Evolutionary conservation across 2,113 vertebrate genomes (phyloP).

Genomic region (Condylura cristata): DNA sequence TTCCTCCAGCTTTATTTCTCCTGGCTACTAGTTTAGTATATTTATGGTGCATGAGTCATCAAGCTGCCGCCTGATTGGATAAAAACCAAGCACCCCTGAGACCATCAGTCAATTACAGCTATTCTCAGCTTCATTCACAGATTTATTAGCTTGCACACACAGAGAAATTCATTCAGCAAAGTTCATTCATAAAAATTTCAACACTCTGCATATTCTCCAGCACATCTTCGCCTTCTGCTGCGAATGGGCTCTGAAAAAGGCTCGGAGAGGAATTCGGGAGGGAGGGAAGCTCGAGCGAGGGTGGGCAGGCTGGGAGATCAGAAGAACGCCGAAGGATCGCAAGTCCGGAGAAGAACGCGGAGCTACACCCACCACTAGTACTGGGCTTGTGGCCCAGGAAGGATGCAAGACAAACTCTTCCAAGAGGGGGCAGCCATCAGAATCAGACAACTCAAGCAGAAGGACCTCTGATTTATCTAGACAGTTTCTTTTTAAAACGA

Average conservation of each 20-base stretch:
- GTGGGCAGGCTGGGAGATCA: neutral
- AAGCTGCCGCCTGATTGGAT: conserved; percentile 88
- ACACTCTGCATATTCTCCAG: conserved; percentile 59
- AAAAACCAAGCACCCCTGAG: conserved; percentile 83
- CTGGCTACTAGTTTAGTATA: conserved; percentile 84
- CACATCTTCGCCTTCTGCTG: conserved; percentile 55
- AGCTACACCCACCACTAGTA: neutral
- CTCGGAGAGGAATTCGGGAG: neutral
- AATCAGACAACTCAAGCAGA: conserved; percentile 11
- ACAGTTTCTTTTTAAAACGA: neutral
- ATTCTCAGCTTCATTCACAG: conserved; percentile 92
- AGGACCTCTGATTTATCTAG: neutral
- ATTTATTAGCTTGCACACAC: conserved; percentile 88
- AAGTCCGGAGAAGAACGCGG: conserved; percentile 46
- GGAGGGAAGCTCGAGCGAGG: neutral
- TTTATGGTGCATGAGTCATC: conserved; percentile 91
- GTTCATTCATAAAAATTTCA: conserved; percentile 94
- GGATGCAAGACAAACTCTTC: conserved; percentile 56
- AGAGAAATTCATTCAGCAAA: conserved; percentile 90
- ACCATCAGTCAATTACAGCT: conserved; percentile 90
- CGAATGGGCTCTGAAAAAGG: conserved; percentile 41
- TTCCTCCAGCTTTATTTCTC: conserved; percentile 70
- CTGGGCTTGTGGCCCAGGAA: conserved; percentile 59
- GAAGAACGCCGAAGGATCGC: neutral
- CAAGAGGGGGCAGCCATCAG: conserved; percentile 40